Percentiles rank a stretch among this genome's conserved stretches.
phyloP scores from a whole-genome alignment of 2,113 vertebrate genomes.

The Elephantulus edwardii region DNA sequence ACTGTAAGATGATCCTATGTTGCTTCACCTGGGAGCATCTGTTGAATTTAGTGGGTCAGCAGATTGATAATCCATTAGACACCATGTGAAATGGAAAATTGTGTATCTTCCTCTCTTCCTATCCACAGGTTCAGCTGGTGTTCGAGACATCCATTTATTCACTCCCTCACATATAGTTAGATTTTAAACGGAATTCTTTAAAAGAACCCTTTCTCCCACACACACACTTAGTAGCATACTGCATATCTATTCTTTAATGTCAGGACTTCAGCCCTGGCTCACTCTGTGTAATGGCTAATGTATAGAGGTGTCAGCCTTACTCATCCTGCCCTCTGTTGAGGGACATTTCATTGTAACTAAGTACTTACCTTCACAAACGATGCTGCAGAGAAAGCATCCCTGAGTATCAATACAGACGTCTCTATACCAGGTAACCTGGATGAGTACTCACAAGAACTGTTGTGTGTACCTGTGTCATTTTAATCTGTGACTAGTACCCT shows the following conservation, averaged over 20 bases:
- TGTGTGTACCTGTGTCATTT: not conserved
- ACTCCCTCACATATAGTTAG: not conserved
- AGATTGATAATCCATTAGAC: not conserved
- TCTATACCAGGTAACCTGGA: constrained; percentile 6
- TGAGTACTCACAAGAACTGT: not conserved
- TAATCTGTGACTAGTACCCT: not conserved
- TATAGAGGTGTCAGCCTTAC: not conserved
- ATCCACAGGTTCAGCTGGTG: not conserved
- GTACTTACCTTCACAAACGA: not conserved
- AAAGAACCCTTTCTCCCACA: not conserved
- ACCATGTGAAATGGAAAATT: not conserved
- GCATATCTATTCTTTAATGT: not conserved
- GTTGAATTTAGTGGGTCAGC: not conserved
- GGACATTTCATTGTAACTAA: not conserved
- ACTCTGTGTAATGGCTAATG: not conserved
- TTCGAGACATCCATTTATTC: not conserved
- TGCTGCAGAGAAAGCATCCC: not conserved
- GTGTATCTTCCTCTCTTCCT: not conserved
- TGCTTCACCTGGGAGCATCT: not conserved
- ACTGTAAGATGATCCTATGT: rapidly evolving
- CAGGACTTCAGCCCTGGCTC: not conserved
- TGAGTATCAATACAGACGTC: not conserved
- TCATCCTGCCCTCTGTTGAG: not conserved
- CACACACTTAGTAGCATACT: not conserved
- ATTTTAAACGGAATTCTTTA: not conserved